Conservation (phyloP, 2,888 invertebrate genomes). For the Xestoiulus laeticollis region DNA sequence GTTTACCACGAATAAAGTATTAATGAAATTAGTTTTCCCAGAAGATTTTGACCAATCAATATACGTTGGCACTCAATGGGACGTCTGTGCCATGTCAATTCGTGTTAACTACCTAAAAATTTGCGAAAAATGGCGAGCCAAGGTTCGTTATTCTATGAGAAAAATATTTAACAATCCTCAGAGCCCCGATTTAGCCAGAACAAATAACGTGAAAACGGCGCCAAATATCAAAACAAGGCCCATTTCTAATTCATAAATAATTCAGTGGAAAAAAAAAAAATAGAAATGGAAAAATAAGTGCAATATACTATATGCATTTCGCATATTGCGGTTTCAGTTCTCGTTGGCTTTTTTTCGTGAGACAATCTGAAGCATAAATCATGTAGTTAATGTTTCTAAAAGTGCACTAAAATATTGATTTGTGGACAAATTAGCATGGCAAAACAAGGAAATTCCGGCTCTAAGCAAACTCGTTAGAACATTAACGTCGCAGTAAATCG, state of each 20-base stretch:
- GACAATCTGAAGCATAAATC: neutral
- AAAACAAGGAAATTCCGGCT: slow-evolving; percentile 9
- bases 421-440: neutral
- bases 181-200: neutral
- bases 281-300: neutral
- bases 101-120: neutral
- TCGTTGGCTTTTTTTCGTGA: neutral
- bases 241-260: slow-evolving; percentile 9
- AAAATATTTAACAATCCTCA: neutral
- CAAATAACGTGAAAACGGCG: neutral
- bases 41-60: too few relatives aligned
- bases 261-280: neutral
- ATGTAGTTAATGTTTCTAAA: neutral
- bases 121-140: neutral
- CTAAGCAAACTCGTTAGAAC: neutral
- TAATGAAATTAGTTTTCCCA: too few relatives aligned
- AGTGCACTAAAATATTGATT: neutral
- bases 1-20: too few relatives aligned
- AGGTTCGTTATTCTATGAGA: neutral
- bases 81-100: too few relatives aligned
- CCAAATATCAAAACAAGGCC: neutral
- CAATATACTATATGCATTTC: neutral
- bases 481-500: neutral
- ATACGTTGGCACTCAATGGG: too few relatives aligned
- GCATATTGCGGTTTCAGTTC: neutral